Conservation (phyloP, 2,888 invertebrate species). For the Blera fallax region DNA sequence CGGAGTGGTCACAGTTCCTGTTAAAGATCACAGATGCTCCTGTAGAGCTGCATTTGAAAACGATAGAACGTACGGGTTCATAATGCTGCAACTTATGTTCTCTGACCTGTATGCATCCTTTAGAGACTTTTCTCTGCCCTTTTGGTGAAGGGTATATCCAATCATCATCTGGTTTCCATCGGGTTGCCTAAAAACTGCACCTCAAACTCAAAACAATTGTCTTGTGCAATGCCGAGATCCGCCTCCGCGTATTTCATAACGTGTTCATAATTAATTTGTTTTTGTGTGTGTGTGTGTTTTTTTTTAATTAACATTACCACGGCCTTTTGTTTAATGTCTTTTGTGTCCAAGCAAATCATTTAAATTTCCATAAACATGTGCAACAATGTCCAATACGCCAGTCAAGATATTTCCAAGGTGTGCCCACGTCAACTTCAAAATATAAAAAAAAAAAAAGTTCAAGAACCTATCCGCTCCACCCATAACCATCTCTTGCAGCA, state of each 20-base stretch:
- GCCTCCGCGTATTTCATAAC: background rate
- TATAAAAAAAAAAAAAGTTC: slow-evolving; percentile 14
- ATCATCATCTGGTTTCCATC: too few relatives aligned
- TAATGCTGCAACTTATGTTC: too few relatives aligned
- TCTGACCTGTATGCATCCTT: too few relatives aligned
- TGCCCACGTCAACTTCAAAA: slow-evolving; percentile 8
- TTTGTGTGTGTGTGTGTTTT: too few relatives aligned
- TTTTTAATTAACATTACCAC: background rate
- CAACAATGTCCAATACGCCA: slow-evolving; percentile 6
- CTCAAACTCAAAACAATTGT: too few relatives aligned
- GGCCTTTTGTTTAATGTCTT: background rate
- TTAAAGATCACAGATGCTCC: too few relatives aligned
- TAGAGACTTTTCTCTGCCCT: too few relatives aligned
- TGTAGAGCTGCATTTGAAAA: too few relatives aligned
- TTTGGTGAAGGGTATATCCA: too few relatives aligned
- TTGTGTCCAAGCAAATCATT: background rate
- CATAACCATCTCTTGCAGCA: slow-evolving; percentile 4
- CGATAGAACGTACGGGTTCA: too few relatives aligned
- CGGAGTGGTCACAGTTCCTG: too few relatives aligned
- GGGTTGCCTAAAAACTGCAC: too few relatives aligned
- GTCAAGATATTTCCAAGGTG: slow-evolving; percentile 17
- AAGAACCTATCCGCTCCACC: slow-evolving; percentile 36
- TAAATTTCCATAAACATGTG: slow-evolving; percentile 27
- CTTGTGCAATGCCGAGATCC: background rate
- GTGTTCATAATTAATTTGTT: background rate